Conservation (phyloP, 2,113 vertebrate species). For the Eulacestoma nigropectus region DNA sequence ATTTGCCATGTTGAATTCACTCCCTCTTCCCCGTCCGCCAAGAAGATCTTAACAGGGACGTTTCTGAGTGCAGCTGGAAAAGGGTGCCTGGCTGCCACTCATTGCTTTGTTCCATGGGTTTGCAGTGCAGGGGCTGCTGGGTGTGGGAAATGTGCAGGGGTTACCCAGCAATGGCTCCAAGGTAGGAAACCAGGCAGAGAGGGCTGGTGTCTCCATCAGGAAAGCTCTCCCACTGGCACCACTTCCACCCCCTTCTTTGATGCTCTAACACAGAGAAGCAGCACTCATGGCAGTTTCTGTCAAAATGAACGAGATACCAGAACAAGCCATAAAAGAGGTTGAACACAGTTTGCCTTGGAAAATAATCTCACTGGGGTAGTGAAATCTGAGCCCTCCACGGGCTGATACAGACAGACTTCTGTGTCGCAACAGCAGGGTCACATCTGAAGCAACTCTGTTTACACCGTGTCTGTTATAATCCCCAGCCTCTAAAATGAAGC, state of each 20-base stretch:
- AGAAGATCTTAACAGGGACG: neutral
- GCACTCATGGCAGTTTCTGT: neutral
- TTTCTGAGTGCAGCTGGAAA: neutral
- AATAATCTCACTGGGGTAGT: neutral
- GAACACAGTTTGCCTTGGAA: neutral
- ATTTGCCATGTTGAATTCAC: neutral
- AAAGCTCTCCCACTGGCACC: neutral
- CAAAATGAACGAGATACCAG: neutral
- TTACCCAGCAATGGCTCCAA: neutral
- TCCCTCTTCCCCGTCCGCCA: neutral
- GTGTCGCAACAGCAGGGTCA: neutral
- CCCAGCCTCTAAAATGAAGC: neutral
- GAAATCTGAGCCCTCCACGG: neutral
- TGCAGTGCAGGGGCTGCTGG: neutral
- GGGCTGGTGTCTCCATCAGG: neutral
- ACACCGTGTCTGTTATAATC: neutral
- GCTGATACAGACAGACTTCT: neutral
- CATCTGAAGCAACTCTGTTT: neutral
- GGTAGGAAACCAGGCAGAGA: neutral
- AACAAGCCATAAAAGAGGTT: neutral
- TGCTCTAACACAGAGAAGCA: neutral
- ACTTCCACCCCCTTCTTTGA: neutral
- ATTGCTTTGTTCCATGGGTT: neutral
- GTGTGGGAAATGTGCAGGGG: neutral
- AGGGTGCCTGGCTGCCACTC: neutral